Percentiles rank a stretch among this genome's conserved stretches.
These are phyloP conservation scores for Atrichornis clamosus DNA, from an alignment of 2,113 vertebrate genomes.

Conservation along the genomic window DNA sequence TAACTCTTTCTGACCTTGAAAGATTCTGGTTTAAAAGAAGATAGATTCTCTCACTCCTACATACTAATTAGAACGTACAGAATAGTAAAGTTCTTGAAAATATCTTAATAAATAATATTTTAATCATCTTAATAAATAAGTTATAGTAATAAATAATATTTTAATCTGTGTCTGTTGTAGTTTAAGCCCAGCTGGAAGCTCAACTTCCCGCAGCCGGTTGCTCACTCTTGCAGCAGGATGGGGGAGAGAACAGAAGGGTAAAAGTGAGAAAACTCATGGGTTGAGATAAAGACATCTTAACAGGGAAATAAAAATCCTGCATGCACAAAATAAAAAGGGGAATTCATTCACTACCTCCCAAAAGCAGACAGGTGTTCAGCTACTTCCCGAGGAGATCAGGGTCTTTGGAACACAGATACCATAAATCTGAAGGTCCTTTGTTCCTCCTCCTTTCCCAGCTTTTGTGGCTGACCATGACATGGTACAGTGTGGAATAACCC, in stretches of 20 bases:
- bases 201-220: fast-evolving
- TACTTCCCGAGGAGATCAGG: background rate
- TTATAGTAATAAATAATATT: too few relatives aligned
- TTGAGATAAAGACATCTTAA: background rate
- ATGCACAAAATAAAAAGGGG: background rate
- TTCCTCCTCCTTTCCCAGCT: background rate
- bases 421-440: fast-evolving
- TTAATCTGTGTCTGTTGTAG: background rate
- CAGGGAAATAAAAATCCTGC: background rate
- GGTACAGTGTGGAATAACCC: background rate
- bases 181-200: background rate
- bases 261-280: background rate
- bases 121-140: too few relatives aligned
- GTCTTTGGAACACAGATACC: background rate
- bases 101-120: too few relatives aligned
- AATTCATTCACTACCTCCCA: background rate
- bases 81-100: background rate
- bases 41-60: background rate
- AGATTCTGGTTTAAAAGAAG: background rate
- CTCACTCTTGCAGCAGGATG: background rate
- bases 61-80: background rate
- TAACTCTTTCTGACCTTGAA: background rate
- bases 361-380: background rate
- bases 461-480: background rate
- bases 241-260: background rate